Evolutionary conservation across 2,888 invertebrate genomes (phyloP), one percentile per base, ranked within the genome.

Genomic region (Rapana venosa): DNA sequence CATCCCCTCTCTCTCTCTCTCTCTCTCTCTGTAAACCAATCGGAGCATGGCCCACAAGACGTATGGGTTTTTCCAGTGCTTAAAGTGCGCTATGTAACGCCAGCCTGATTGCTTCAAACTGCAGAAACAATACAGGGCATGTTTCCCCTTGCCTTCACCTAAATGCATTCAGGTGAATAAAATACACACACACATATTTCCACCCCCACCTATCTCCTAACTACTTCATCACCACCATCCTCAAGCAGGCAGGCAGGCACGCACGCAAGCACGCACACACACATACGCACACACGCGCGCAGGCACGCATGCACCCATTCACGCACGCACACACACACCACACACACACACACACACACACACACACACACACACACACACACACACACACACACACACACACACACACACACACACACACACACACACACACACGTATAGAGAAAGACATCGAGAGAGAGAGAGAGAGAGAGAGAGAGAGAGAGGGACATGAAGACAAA

Each of bases 281-380:
- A 77, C 30, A 77, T 20, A 70, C 70, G 26, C 74, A 0, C 74
- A 0, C n/a, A 30, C n/a, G 74, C 74, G 74, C 74, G 1, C 74
- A 30, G n/a, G n/a, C 74, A 74, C 22, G n/a, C 74, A 70, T 26
- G 1, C 70, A 70, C 70, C 20, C 22, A 70, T 26, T 26, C 1
- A n/a, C 74, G 74, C n/a, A 11, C n/a, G 74, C 74, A n/a, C n/a
- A n/a, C 74, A 74, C n/a, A 5, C 26, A 30, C 0, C 74, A 74
- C 74, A 30, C 74, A 30, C 74, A 74, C 74, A 74, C 74, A 74
- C n/a, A 74, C 74, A 74, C 74, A 74, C 74, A 74, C 74, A n/a
- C 74, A 74, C 74, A n/a, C n/a, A n/a, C 74, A n/a, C 74, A n/a
- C 74, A 8, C 74, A n/a, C 74, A n/a, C 8, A 74, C 74, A 74